phyloP scores from a whole-genome alignment of 2,113 vertebrate species.

The Rhineura floridana region DNA sequence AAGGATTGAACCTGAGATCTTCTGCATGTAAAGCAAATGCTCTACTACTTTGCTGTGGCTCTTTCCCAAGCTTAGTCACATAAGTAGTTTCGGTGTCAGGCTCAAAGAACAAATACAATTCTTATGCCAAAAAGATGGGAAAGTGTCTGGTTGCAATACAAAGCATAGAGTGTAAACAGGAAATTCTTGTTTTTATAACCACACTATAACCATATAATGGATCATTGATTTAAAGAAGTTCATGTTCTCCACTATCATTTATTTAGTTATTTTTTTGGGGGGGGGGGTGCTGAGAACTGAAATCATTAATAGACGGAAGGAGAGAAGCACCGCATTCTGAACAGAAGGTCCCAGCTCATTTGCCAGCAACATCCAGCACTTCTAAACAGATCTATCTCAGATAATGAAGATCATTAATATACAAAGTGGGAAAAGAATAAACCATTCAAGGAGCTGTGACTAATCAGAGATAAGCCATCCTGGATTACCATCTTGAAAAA shows the following conservation, averaged over 20 bases:
- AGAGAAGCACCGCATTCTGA: slow-evolving; percentile 35
- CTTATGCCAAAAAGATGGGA: not conserved
- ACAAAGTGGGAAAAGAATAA: slow-evolving; percentile 42
- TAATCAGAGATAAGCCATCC: slow-evolving; percentile 26
- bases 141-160: not conserved
- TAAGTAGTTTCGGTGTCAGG: slow-evolving; percentile 18
- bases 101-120: not conserved
- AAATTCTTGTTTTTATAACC: slow-evolving; percentile 25
- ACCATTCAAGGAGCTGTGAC: slow-evolving; percentile 38
- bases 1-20: too few relatives aligned
- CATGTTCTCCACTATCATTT: not conserved
- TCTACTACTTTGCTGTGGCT: too few relatives aligned
- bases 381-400: slow-evolving; percentile 36
- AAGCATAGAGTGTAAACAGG: not conserved
- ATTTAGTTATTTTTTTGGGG: not conserved
- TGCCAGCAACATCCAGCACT: slow-evolving; percentile 17
- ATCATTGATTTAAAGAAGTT: slow-evolving; percentile 31
- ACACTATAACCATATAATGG: slow-evolving; percentile 14
- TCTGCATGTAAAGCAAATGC: too few relatives aligned
- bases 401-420: slow-evolving; percentile 46
- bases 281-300: slow-evolving; percentile 28
- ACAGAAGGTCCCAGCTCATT: slow-evolving; percentile 40
- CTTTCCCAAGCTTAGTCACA: not conserved
- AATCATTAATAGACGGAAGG: slow-evolving; percentile 39
- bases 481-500: slow-evolving; percentile 27